Conservation (phyloP, 2,797 vertebrate genomes). For the Crypturellus tataupa region DNA sequence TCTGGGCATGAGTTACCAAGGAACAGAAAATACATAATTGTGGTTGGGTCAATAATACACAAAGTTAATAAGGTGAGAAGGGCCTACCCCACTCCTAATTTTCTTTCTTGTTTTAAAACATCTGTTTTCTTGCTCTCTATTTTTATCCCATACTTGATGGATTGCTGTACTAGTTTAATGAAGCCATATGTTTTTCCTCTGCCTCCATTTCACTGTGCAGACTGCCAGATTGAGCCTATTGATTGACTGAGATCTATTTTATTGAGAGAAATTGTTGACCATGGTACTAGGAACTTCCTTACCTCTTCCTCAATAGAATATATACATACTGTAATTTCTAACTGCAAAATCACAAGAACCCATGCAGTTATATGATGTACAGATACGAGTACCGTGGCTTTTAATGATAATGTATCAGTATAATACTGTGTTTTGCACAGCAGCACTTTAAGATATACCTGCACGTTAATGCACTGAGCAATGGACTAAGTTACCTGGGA, state of each 20-base stretch:
- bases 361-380: not conserved
- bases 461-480: not conserved
- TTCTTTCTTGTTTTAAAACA: not conserved
- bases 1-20: rapidly evolving
- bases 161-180: not conserved
- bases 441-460: not conserved
- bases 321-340: not conserved
- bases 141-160: not conserved
- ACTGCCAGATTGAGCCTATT: not conserved
- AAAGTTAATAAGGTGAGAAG: not conserved
- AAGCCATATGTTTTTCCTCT: constrained; percentile 13
- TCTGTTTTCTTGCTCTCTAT: not conserved
- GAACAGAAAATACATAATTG: rapidly evolving
- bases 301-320: not conserved
- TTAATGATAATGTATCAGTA: not conserved
- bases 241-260: not conserved
- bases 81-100: not conserved
- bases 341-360: not conserved
- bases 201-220: not conserved
- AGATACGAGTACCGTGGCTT: not conserved
- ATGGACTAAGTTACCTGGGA: not conserved
- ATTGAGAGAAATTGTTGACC: not conserved
- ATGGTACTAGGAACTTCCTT: not conserved
- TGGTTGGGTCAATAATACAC: not conserved
- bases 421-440: too few species aligned